A percentile compares a stretch with the other conserved stretches of the same genome.
phyloP scores from a whole-genome alignment of 2,113 vertebrate species.

The Stegastes partitus region DNA sequence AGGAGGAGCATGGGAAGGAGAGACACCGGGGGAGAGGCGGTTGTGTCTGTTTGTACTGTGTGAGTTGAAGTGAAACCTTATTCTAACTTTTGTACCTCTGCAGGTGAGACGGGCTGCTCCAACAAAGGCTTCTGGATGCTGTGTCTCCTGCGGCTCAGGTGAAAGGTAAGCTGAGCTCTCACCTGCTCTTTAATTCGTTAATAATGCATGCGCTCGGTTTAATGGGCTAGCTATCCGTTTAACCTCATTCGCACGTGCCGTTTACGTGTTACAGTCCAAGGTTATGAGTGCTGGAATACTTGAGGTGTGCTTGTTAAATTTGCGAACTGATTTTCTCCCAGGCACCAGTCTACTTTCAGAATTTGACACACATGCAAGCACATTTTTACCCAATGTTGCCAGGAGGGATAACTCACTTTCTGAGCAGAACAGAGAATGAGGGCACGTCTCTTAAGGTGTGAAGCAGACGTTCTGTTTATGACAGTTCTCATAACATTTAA shows the following conservation, averaged over 20 bases:
- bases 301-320: constrained; percentile 2
- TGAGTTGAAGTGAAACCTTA: constrained; percentile 54
- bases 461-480: constrained; percentile 29
- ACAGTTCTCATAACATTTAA: constrained; percentile 1
- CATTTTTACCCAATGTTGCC: constrained; percentile 50
- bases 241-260: constrained; percentile 16
- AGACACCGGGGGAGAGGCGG: constrained; percentile 8
- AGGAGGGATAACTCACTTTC: constrained; percentile 43
- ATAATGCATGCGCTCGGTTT: constrained; percentile 37
- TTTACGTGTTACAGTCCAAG: neutral
- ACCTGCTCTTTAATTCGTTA: constrained; percentile 37
- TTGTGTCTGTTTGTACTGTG: constrained; percentile 25
- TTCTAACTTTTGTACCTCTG: constrained; percentile 42
- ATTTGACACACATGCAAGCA: constrained; percentile 45
- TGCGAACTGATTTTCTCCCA: constrained; percentile 32
- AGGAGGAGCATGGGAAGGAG: constrained; percentile 61
- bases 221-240: constrained; percentile 8
- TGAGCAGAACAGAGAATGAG: constrained; percentile 51
- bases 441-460: constrained; percentile 49
- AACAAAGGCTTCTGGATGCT: constrained; percentile 73
- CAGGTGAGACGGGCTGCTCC: constrained; percentile 74
- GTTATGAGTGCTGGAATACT: neutral
- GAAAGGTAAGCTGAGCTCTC: constrained; percentile 79
- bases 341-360: constrained; percentile 51
- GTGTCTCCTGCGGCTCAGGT: constrained; percentile 68